Base-by-base conservation (phyloP, 2,888 invertebrate genomes). In the Hirtodrosophila confusa region DNA sequence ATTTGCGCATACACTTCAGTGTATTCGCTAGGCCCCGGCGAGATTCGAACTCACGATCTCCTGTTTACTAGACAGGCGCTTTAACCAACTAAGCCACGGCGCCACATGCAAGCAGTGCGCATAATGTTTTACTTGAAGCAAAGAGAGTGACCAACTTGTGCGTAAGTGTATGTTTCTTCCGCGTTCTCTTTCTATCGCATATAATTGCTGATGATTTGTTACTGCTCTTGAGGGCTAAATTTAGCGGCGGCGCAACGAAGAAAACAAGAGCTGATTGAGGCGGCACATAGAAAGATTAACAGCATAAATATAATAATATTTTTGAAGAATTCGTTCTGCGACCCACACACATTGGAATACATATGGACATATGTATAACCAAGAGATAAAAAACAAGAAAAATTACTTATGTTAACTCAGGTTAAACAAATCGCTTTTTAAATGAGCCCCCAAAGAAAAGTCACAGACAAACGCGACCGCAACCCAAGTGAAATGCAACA, bases 41-140 rank as follows among this genome's bases (percentile, higher is more conserved):
- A 90, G 91, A 91, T 90, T 91, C 90, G 90, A 90, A 90, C 90
- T 90, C 91, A 91, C 85, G 90, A 90, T 90, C 90, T 90, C 90
- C 90, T 91, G 90, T 91, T 91, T 91, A 91, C 90, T 91, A 91
- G 90, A 91, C 90, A 91, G 90, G 91, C 91, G 91, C 90, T 91
- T 91, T 91, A 91, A 91, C 91, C 90, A 91, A 91, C 90, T 91
- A 91, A 91, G 90, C 90, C 91, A 90, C 90, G 91, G 91, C 90
- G 90, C 90, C 91, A 37, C 55, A 56, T 47, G 75, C 11, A 17
- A 44, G 36, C 55, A 33, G 4, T 1, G 43, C n/a, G 40, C 35
- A 49, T 57, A 63, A 78, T 62, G 56, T 64, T 47, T 27, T 10
- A 45, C 0, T 0, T 75, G 40, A 75, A 56, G 37, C 57, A 54